Conservation (phyloP, 35 echinoderm and acorn worm genomes). For the Apostichopus parvimensis region DNA sequence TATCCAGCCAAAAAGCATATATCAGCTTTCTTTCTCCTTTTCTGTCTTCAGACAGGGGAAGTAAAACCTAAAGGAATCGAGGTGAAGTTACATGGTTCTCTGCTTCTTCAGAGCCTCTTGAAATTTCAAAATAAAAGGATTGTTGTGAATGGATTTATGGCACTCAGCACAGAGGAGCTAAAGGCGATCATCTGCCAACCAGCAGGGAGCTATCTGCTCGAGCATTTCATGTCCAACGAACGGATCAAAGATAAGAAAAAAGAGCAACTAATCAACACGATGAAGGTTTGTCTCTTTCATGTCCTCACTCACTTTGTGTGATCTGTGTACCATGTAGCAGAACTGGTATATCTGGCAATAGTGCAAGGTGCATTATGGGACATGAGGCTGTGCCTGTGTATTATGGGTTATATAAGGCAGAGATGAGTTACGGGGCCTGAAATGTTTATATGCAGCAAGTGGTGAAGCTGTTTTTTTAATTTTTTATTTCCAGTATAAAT, state of each 20-base stretch:
- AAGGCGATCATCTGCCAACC: slow-evolving; percentile 34
- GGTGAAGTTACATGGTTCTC: slow-evolving; percentile 32
- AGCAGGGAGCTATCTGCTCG: slow-evolving; percentile 33
- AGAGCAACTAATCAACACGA: not conserved
- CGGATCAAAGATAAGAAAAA: slow-evolving; percentile 51
- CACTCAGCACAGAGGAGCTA: not conserved
- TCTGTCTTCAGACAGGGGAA: not conserved
- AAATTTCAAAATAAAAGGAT: slow-evolving; percentile 39
- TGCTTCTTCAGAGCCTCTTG: slow-evolving; percentile 14
- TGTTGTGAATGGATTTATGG: slow-evolving; percentile 34
- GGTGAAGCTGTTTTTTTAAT: too few relatives aligned
- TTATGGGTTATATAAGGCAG: too few relatives aligned
- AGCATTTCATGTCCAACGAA: slow-evolving; percentile 35
- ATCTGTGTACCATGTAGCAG: too few relatives aligned
- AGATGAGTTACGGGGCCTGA: too few relatives aligned
- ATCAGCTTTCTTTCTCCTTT: too few relatives aligned
- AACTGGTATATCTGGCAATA: too few relatives aligned
- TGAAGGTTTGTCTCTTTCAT: not conserved
- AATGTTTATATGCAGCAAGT: too few relatives aligned
- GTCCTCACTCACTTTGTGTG: too few relatives aligned
- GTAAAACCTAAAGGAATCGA: not conserved
- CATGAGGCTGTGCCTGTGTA: too few relatives aligned
- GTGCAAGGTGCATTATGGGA: too few relatives aligned
- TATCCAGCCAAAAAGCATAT: too few relatives aligned
- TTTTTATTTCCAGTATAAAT: too few relatives aligned